Base-by-base conservation (phyloP, 2,888 invertebrate genomes). In the Hedychridium roseum region DNA sequence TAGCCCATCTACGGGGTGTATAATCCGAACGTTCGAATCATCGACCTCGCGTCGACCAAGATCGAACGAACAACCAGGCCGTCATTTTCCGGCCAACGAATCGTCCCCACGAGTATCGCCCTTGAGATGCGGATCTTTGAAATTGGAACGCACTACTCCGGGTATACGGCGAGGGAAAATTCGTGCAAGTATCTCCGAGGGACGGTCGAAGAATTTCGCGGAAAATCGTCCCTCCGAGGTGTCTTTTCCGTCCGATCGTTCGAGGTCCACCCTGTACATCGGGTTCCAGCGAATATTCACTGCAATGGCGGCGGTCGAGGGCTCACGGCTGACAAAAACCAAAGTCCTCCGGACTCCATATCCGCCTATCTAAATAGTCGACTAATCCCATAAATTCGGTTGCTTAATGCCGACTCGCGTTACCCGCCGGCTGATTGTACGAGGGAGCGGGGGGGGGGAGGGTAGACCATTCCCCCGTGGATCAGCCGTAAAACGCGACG, bases 331-430 rank as follows among this genome's bases (percentile, higher is more conserved):
- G 34, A 16, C 60, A 64, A 64, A 64, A 64, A 64, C 40, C 55
- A 50, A 50, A 49, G 49, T 61, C 58, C 53, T 49, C 23, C 26
- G 41, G 36, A 42, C 41, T 43, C 17, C 34, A 7, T 43, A 49
- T 52, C 46, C 47, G 66, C 61, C 71, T 70, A 75, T 73, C 73
- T 74, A 72, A 75, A 74, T 73, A 74, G 71, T 74, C 70, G 62
- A 55, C 44, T 57, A 66, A 65, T 56, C 67, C 68, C 66, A 75
- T 74, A 74, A 75, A 75, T 74, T 70, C 62, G 54, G 48, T 50
- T 38, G 57, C 54, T 66, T 61, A 65, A 70, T 60, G 58, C 64
- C 54, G 54, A 44, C 42, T 46, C 31, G 46, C 32, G 30, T 49
- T 43, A 37, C 49, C 47, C 20, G 50, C 46, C 38, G n/a, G n/a